Base-by-base conservation (phyloP, 2,888 invertebrate genomes). In the Sipha maydis region DNA sequence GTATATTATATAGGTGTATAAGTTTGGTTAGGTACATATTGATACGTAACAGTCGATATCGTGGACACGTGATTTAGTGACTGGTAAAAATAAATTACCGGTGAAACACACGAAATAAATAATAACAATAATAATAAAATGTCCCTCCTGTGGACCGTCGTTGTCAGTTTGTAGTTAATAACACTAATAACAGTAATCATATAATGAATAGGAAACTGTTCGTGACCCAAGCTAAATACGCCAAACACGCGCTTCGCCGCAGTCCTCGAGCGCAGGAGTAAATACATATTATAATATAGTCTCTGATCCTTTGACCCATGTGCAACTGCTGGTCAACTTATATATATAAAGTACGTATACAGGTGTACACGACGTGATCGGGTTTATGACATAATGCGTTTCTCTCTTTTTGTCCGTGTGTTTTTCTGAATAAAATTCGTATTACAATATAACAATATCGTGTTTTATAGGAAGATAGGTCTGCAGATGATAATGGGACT, bases 301-400 rank as follows among this genome's bases (percentile, higher is more conserved):
- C 73, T 76, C 56, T 38, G 86, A 28, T 73, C 34, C 69, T 79
- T 71, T 69, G 78, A 85, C 85, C 85, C 78, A 67, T 14, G 48
- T 8, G 28, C 38, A 79, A 71, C 69, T 54, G 54, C 25, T 54
- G 31, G 78, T 25, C 73, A 86, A 86, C 73, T 75, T 61, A 61
- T 9, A 19, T 56, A 11, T 61, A 14, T 21, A 17, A 9, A 56
- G 61, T 25, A 25, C 8, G 8, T 77, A 34, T 69, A 38, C 28
- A 38, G 54, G 28, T 31, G 54, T 34, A 25, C 31, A 14, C 4
- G 2, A 14, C 31, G 54, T 28, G 71, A 86, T 79, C 69, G 78
- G 71, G 69, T 86, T 86, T 86, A 75, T 73, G 86, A 80, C 61
- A 86, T 56, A 56, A 61, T 48, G n/a, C 56, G 54, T 61, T 73